These are phyloP conservation scores for Imbricaverruca yamaguchii DNA, from an alignment of 2,888 invertebrate genomes.

Conservation along the genomic window DNA sequence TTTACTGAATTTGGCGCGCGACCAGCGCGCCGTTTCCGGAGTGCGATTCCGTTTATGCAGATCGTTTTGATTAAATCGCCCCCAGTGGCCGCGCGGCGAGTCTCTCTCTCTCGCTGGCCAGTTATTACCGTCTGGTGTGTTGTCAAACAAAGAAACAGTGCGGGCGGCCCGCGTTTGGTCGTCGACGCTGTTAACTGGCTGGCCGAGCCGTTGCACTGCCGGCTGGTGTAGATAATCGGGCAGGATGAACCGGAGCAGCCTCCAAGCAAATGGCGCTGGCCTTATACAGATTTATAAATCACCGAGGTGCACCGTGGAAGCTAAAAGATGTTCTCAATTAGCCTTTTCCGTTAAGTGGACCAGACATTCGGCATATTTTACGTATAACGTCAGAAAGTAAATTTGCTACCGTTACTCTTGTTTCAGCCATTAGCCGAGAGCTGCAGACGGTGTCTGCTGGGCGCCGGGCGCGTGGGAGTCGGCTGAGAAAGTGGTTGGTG, in stretches of 20 bases:
- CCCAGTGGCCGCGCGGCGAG: background rate
- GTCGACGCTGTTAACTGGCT: background rate
- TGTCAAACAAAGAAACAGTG: background rate
- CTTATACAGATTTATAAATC: slow-evolving; percentile 17
- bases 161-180: background rate
- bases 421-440: slow-evolving; percentile 6
- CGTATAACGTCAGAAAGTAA: background rate
- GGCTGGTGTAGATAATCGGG: background rate
- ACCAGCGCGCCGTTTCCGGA: slow-evolving; percentile 8
- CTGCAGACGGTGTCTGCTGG: too few species aligned
- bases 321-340: slow-evolving; percentile 21
- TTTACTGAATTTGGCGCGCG: background rate
- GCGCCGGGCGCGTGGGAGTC: background rate
- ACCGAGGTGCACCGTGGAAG: slow-evolving; percentile 16
- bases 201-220: background rate
- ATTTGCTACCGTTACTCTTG: background rate
- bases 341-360: slow-evolving; percentile 13
- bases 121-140: background rate
- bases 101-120: background rate
- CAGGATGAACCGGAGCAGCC: background rate
- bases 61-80: slow-evolving; percentile 20
- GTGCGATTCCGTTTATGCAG: slow-evolving; percentile 19
- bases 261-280: background rate
- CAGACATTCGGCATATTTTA: slow-evolving; percentile 16
- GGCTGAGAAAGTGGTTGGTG: background rate